These are phyloP conservation scores for Sphyrna mokarran DNA, from an alignment of 2,113 vertebrate species.

Conservation along the genomic window DNA sequence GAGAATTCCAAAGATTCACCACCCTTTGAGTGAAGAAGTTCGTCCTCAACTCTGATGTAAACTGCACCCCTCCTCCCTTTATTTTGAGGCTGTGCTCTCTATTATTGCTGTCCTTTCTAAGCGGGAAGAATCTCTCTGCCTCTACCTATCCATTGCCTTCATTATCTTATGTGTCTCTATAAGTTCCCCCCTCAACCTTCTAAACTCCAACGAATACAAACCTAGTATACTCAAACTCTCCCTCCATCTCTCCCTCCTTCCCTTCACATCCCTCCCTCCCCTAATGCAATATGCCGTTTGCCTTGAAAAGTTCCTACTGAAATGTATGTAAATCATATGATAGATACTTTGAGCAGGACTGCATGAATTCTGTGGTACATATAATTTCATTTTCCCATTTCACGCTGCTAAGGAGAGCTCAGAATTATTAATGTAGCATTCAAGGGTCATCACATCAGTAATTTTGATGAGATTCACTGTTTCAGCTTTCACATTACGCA, in stretches of 20 bases:
- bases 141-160: too few relatives aligned
- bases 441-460: background rate
- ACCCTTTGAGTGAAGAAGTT: too few relatives aligned
- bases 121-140: too few relatives aligned
- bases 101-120: too few relatives aligned
- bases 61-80: too few relatives aligned
- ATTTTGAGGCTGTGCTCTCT: too few relatives aligned
- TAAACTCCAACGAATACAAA: too few relatives aligned
- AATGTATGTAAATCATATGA: slow-evolving; percentile 13
- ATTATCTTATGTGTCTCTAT: too few relatives aligned
- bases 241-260: background rate
- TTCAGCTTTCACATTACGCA: background rate
- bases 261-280: background rate
- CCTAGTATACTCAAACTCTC: too few relatives aligned
- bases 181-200: too few relatives aligned
- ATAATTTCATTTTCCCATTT: slow-evolving; percentile 28
- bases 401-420: background rate
- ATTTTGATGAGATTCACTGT: background rate
- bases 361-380: slow-evolving; percentile 18
- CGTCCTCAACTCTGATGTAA: too few relatives aligned
- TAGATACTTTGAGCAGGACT: background rate
- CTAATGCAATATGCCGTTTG: background rate
- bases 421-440: background rate
- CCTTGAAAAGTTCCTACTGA: background rate
- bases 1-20: too few relatives aligned